phyloP scores from a whole-genome alignment of 2,888 invertebrate species.

The Tortricodes alternella region DNA sequence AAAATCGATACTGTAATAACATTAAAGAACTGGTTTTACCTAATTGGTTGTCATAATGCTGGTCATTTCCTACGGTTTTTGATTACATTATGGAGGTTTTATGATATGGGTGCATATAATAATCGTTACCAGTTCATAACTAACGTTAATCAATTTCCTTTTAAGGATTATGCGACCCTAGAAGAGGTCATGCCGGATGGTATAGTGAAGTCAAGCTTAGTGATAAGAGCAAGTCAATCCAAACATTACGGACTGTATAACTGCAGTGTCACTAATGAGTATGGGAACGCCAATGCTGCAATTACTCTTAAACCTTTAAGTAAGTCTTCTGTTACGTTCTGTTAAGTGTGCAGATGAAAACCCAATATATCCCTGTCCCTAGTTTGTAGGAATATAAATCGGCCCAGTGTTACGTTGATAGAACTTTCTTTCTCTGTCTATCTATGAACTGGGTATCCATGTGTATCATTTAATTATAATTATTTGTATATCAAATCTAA shows the following conservation, averaged over 20 bases:
- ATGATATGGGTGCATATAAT: no score
- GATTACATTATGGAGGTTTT: no score
- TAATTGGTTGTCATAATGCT: no score
- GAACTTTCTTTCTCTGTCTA: no score
- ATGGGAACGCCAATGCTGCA: constrained; percentile 92
- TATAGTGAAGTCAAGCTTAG: constrained; percentile 89
- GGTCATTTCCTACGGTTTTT: no score
- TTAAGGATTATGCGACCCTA: constrained; percentile 86
- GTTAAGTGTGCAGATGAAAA: no score
- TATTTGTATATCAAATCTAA: neutral
- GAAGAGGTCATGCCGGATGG: constrained; percentile 89
- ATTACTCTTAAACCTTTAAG: constrained; percentile 94
- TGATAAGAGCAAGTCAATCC: constrained; percentile 91
- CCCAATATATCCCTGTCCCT: neutral
- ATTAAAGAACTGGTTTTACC: no score
- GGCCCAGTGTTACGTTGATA: no score
- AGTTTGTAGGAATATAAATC: no score
- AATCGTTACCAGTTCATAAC: no score
- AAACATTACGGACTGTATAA: constrained; percentile 96
- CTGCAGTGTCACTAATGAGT: constrained; percentile 95
- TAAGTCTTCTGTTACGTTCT: constrained; percentile 83
- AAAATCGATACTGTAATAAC: no score
- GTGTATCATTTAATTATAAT: neutral
- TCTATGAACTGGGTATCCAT: no score
- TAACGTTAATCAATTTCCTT: neutral